Evolutionary conservation across 2,888 invertebrate species (phyloP), one percentile per base, ranked within the genome.

Genomic region (Drosophila testacea): DNA sequence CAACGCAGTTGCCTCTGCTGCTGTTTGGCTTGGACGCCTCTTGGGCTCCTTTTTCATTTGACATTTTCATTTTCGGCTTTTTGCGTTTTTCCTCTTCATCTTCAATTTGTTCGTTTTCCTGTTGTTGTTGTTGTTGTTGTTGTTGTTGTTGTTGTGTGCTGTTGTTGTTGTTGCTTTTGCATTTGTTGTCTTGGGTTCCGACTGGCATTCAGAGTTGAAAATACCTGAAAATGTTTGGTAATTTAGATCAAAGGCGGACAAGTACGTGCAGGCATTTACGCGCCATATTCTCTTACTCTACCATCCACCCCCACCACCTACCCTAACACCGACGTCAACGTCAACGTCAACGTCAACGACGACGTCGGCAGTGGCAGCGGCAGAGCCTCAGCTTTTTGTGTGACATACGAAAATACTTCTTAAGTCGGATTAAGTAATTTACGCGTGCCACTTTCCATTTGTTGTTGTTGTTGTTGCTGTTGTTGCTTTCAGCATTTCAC

Each of bases 381-480:
- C 27, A 50, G 64, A 22, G 42, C 22, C 39, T 39, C 55, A 48
- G 63, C 67, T 61, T 22, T 22, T 68, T 65, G 60, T 70, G 66
- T 62, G 81, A 57, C 74, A 68, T 51, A 69, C 59, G 44, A 79
- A 82, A 83, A 82, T 82, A 73, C 83, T 84, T 75, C 73, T 64
- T 73, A 85, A 82, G 83, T 76, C 69, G 77, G 85, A 88, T 84
- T 88, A 88, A 84, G 88, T 88, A 88, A 85, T 88, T 84, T 82
- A 66, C 83, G 88, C 85, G 83, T 76, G 73, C 73, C 70, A 72
- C 73, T 80, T 82, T 88, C 85, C 70, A 77, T 82, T 83, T 82
- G 57, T 73, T 77, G 48, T 75, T 74, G 59, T 64, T 75, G 57
- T 44, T 70, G 61, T 54, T 36, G 41, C 34, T 39, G 38, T 27